These are phyloP conservation scores for Diplodus puntazzo DNA, from an alignment of 2,797 vertebrate genomes.

Conservation along the genomic window DNA sequence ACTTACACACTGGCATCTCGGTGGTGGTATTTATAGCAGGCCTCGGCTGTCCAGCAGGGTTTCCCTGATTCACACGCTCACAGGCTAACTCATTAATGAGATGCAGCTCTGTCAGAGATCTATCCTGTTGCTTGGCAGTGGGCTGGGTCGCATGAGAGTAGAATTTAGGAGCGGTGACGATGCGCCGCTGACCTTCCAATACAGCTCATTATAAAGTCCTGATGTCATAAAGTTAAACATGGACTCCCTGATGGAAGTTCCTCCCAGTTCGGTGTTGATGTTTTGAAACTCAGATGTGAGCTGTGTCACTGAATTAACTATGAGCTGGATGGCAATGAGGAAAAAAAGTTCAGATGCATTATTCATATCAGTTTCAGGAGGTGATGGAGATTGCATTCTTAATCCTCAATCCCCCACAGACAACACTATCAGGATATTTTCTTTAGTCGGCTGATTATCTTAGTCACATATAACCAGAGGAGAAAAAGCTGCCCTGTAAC, in stretches of 20 bases:
- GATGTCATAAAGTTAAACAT: constrained; percentile 18
- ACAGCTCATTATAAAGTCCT: neutral
- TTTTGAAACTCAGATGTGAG: constrained; percentile 6
- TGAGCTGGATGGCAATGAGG: neutral
- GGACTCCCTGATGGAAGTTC: neutral
- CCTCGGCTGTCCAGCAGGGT: constrained; percentile 39
- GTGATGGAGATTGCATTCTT: too few relatives aligned
- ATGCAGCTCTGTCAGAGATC: constrained; percentile 29
- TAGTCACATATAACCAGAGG: neutral
- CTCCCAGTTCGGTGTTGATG: constrained; percentile 4
- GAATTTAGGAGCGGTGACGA: constrained; percentile 5
- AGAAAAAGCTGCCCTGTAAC: neutral
- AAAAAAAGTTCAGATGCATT: neutral
- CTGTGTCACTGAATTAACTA: neutral
- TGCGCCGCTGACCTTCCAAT: neutral
- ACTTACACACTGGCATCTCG: constrained; percentile 35
- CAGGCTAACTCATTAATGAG: constrained; percentile 59
- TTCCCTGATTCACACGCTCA: constrained; percentile 48
- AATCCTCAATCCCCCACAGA: too few relatives aligned
- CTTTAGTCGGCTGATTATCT: neutral
- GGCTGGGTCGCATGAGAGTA: neutral
- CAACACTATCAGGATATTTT: too few relatives aligned
- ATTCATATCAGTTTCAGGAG: constrained; percentile 2
- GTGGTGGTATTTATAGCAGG: constrained; percentile 61
- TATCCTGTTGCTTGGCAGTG: neutral